Conservation (phyloP, 2,797 vertebrate species). For the Protonibea diacanthus region DNA sequence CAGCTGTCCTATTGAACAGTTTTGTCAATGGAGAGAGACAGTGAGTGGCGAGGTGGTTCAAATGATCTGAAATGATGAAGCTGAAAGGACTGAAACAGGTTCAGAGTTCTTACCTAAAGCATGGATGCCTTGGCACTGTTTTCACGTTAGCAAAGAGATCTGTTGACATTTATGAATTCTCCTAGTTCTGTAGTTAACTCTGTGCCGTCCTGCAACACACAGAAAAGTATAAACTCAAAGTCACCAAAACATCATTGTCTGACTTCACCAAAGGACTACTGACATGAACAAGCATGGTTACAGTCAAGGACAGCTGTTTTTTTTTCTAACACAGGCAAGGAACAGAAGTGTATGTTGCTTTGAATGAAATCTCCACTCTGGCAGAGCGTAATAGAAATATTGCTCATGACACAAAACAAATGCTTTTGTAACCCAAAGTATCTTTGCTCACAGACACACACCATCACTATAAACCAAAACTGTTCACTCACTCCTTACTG, state of each 20-base stretch:
- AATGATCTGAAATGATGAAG: not conserved
- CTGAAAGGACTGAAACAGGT: not conserved
- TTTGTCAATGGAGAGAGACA: no score
- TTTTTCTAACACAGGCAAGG: not conserved
- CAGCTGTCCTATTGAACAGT: no score
- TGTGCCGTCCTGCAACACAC: slow-evolving; percentile 86
- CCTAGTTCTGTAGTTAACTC: slow-evolving; percentile 84
- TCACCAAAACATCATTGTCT: not conserved
- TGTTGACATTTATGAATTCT: slow-evolving; percentile 78
- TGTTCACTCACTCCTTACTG: no score
- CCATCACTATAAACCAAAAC: not conserved
- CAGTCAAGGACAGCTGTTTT: not conserved
- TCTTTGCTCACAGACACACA: not conserved
- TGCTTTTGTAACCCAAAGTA: not conserved
- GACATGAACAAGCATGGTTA: not conserved
- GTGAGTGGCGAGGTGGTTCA: not conserved
- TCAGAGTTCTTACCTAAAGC: slow-evolving; percentile 86
- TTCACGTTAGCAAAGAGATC: slow-evolving; percentile 80
- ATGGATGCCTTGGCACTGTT: slow-evolving; percentile 84
- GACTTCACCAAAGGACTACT: not conserved
- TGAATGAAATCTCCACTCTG: not conserved
- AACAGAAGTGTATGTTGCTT: not conserved
- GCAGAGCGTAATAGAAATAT: not conserved
- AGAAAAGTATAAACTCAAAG: not conserved
- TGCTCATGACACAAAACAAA: not conserved